Base-by-base conservation (phyloP, 1,140 invertebrate species). In the Lepidurus arcticus region DNA sequence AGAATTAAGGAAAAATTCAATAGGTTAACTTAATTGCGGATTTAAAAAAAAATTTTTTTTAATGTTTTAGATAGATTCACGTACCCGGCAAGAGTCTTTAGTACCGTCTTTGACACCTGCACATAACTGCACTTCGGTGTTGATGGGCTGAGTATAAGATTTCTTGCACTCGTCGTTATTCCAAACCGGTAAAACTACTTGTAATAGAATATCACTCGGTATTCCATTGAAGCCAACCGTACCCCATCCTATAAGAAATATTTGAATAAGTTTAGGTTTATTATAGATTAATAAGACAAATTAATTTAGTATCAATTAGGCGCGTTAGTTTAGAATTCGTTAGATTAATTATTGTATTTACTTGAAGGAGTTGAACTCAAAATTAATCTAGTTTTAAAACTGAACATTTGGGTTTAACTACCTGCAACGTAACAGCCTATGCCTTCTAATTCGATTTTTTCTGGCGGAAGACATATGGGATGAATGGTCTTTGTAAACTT, bases 191-290 rank as follows among this genome's bases (percentile, higher is more conserved):
- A 93, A 80, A 11, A 86, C 82, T 0, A 89, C 89, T 82, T 91
- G 88, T 80, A 86, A 85, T 0, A 93, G 85, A 7, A 85, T 83
- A 7, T 87, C 83, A 0, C 91, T 89, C 8, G 82, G 85, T 0
- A 84, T 83, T 0, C 90, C 90, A n/a, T 86, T 87, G 78, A 88
- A 34, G 84, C 86, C 4, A 84, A 82, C 0, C 87, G 87, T 26
- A 91, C 91, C 90, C 91, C 92, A 76, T 91, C 91, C 90, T 79
- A 44, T 82, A 83, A 13, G 73, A 45, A 11, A 47, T 47, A 43
- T 26, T 47, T 34, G 2, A 34, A 4, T 34, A 0, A 4, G 34
- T 34, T 4, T 34, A 34, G 34, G 34, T 34, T 34, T 34, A 34
- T 4, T 34, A 34, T 34, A 34, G 34, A 34, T 34, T 34, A 34